Base-by-base conservation (phyloP, 2,113 vertebrate genomes). In the Lepus europaeus region DNA sequence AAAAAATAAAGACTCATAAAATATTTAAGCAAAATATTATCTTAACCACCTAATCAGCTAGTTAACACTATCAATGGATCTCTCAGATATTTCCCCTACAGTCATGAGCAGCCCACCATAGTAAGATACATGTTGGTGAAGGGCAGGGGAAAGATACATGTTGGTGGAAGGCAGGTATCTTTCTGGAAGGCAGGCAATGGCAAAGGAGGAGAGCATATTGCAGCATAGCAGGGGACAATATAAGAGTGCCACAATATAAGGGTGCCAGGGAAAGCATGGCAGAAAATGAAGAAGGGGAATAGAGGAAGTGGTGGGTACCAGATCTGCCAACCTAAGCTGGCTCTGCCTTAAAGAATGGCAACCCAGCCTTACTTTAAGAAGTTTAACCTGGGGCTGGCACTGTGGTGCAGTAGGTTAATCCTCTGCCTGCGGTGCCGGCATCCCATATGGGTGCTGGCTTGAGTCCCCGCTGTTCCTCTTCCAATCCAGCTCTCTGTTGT, bases 1-100 rank as follows among this genome's bases (percentile, higher is more conserved):
- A 73, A 72, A 70, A 96, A 90, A 86, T 16, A 72, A 5, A 81
- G 77, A 74, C 22, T 77, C 22, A 61, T 27, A 74, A 72, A 73
- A 74, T 49, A 95, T 64, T 91, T 83, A 56, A 66, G 56, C 11
- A 68, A 79, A 31, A 17, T 70, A 85, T 39, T n/a, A 33, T 13
- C 36, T 79, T 64, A 12, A 39, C 45, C n/a, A 39, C 7, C 10
- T 93, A 27, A 61, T 82, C 51, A 74, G 53, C 31, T 27, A 51
- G 11, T 45, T n/a, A 68, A 31, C 2, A 22, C 56, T 69, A 45
- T 49, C 53, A 63, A 49, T 61, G 31, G 8, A 7, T 23, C 13
- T 56, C 2, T 61, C 29, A 49, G 9, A 17, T 64, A 36, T 12
- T 45, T 89, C 70, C 51, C 25, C 39, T n/a, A 81, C 6, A 33